phyloP scores from a whole-genome alignment of 2,113 vertebrate species.

The Cyanoramphus novaezelandiae region DNA sequence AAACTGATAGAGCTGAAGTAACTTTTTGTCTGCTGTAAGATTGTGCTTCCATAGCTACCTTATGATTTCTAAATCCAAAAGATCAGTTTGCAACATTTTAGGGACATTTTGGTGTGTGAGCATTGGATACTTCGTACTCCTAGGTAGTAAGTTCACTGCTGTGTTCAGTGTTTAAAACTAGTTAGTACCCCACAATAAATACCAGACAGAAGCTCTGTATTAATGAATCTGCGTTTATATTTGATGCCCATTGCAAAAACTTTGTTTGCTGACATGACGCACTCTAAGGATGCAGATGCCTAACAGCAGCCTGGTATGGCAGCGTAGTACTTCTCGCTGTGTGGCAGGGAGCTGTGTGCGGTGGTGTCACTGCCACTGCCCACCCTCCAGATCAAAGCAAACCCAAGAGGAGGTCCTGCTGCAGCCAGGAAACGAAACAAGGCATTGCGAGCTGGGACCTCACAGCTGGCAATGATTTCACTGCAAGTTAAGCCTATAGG shows the following conservation, averaged over 20 bases:
- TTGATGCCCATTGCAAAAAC: accelerated
- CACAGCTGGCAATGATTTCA: neutral
- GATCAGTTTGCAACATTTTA: accelerated
- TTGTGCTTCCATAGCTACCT: neutral
- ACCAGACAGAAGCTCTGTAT: neutral
- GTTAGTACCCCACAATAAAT: neutral
- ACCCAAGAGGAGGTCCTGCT: neutral
- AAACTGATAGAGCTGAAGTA: neutral
- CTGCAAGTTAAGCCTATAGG: neutral
- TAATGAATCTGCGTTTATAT: neutral
- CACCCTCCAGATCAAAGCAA: neutral
- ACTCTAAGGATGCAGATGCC: neutral
- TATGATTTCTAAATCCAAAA: neutral
- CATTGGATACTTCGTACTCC: neutral
- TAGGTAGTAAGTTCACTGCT: neutral
- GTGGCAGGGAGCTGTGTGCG: neutral
- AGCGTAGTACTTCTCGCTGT: neutral
- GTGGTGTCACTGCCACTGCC: accelerated
- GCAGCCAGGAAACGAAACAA: neutral
- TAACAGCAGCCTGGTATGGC: neutral
- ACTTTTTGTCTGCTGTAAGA: neutral
- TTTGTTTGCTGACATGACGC: neutral
- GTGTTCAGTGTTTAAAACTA: neutral
- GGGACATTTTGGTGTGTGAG: neutral
- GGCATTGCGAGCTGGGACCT: neutral